phyloP scores from a whole-genome alignment of 1,140 invertebrate genomes.

The Trialeurodes vaporariorum region DNA sequence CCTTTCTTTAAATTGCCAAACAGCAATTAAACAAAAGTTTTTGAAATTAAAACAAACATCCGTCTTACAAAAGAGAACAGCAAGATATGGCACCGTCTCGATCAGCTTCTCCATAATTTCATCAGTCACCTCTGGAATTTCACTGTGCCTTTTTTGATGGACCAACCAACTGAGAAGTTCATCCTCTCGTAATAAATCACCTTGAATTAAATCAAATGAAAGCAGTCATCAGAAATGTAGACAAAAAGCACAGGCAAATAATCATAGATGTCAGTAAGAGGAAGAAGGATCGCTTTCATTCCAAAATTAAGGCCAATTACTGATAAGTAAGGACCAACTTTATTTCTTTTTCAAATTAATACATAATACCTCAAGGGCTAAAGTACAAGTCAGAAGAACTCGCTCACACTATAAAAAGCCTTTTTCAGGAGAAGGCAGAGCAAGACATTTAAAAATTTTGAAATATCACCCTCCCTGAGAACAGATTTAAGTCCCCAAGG shows the following conservation, averaged over 20 bases:
- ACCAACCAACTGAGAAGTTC: constrained; percentile 77
- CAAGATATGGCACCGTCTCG: constrained; percentile 60
- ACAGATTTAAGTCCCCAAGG: too few species aligned
- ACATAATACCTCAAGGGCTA: too few species aligned
- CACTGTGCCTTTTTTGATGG: constrained; percentile 77
- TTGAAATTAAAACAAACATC: too few species aligned
- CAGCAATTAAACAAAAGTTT: too few species aligned
- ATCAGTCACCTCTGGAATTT: constrained; percentile 84
- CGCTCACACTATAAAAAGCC: constrained; percentile 10
- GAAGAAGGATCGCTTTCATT: background rate
- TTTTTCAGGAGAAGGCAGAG: too few species aligned
- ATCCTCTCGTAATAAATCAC: constrained; percentile 83
- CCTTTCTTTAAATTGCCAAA: too few species aligned
- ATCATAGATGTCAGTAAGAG: constrained; percentile 3
- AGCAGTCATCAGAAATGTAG: too few species aligned
- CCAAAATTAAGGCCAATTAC: too few species aligned
- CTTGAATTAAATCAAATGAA: constrained; percentile 36
- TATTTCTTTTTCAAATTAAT: too few species aligned
- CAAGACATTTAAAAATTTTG: too few species aligned
- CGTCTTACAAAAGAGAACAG: constrained; percentile 76
- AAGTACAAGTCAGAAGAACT: background rate
- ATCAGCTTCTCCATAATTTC: constrained; percentile 91
- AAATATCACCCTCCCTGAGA: too few species aligned
- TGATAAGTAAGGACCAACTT: constrained; percentile 2
- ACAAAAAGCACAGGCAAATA: constrained; percentile 2